Base-by-base conservation (phyloP, 2,113 vertebrate species). In the Halcyon malimbica region DNA sequence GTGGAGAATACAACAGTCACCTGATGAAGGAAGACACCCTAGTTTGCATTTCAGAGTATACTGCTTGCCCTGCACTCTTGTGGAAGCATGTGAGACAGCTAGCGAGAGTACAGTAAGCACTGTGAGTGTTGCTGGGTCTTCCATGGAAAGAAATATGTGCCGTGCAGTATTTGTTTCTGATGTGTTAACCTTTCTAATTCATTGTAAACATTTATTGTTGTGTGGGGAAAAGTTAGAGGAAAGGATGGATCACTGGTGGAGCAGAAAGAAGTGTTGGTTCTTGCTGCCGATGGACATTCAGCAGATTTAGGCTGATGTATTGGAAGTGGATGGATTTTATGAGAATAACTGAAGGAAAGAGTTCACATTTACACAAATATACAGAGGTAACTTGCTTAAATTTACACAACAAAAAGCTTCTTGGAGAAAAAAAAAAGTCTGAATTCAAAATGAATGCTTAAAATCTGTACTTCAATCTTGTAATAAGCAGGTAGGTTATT, bases 261-360 rank as follows among this genome's bases (percentile, higher is more conserved):
- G 19, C 10, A 85, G 25, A 90, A 73, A 20, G 29, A 20, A 56
- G 10, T 48, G 35, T 6, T 44, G 31, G 24, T 76, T 79, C 25
- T 85, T 41, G 31, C 31, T 82, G 60, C n/a, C 20, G 5, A 2
- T 17, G 13, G 6, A 5, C n/a, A 50, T 87, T 69, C 42, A 67
- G 48, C 9, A 75, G 28, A 46, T 75, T 71, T 79, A 19, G 12
- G 16, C 25, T 78, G 21, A 5, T 0, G 0, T 42, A 62, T 80
- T 69, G 53, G 29, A 69, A 87, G 18, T 17, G 4, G 4, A 11
- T 37, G 24, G 18, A 13, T 78, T 91, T 69, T 13, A 46, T 42
- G n/a, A 51, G 23, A 71, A 73, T 63, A 89, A 64, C 6, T 74
- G 44, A 37, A 77, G 16, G 8, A 51, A 57, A 74, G 6, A 73